Percentiles rank a stretch among this genome's conserved stretches.
These are phyloP conservation scores for Leptinotarsa haldemani DNA, from an alignment of 2,888 invertebrate species.

Conservation along the genomic window DNA sequence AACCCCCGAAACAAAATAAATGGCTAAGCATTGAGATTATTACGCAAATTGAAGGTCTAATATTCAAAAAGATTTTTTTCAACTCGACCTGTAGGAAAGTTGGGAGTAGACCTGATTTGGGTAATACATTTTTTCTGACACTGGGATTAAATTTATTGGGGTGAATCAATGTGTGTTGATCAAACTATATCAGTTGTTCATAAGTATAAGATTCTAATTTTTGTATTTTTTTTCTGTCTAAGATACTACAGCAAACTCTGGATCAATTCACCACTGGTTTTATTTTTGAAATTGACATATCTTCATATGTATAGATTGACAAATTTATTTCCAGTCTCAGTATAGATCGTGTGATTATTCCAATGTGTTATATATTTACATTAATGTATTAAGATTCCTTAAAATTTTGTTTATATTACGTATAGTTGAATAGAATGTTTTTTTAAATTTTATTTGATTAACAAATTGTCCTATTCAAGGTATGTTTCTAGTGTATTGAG, in stretches of 20 bases:
- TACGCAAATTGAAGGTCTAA: conserved; percentile 38
- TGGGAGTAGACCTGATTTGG: conserved; percentile 28
- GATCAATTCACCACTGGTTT: neutral
- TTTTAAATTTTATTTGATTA: conserved; percentile 42
- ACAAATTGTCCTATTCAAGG: conserved; percentile 35
- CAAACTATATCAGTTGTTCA: neutral
- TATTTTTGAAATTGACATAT: neutral
- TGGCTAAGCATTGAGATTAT: conserved; percentile 36
- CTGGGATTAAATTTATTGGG: conserved; percentile 15
- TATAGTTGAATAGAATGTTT: conserved; percentile 29
- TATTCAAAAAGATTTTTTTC: neutral
- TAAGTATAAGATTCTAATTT: neutral
- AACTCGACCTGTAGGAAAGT: conserved; percentile 5
- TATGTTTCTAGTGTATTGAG: conserved; percentile 43
- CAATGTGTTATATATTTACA: conserved; percentile 47
- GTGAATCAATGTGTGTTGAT: neutral
- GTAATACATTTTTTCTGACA: conserved; percentile 24
- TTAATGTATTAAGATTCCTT: conserved; percentile 40
- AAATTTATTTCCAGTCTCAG: conserved; percentile 34
- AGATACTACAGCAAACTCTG: neutral
- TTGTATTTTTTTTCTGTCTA: neutral
- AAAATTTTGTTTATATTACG: conserved; percentile 13
- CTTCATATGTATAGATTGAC: conserved; percentile 5
- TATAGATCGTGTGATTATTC: conserved; percentile 51
- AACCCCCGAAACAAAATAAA: conserved; percentile 25